phyloP scores from a whole-genome alignment of 2,888 invertebrate genomes.

The Protodeltote pygarga region DNA sequence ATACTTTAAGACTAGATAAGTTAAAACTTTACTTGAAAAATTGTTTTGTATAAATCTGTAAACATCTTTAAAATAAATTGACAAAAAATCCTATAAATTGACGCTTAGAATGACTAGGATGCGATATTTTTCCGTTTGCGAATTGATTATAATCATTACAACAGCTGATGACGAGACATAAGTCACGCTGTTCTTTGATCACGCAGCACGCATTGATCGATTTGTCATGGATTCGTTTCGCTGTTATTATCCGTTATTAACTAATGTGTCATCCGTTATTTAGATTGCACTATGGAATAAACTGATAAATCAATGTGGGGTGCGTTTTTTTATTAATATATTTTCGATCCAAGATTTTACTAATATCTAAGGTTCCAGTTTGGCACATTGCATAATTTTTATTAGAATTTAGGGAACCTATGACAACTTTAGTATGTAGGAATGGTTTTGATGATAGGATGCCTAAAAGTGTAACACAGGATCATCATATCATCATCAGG shows the following conservation, averaged over 20 bases:
- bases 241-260: conserved; percentile 41
- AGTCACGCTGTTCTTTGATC: conserved; percentile 47
- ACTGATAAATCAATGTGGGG: conserved; percentile 11
- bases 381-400: too few relatives aligned
- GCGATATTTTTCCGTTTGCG: conserved; percentile 2
- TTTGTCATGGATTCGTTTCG: conserved; percentile 50
- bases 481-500: too few relatives aligned
- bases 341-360: background rate
- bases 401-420: too few relatives aligned
- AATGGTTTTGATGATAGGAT: too few relatives aligned
- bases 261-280: conserved; percentile 40
- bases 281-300: conserved; percentile 18
- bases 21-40: background rate
- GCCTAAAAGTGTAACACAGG: too few relatives aligned
- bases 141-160: conserved; percentile 29
- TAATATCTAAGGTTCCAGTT: too few relatives aligned
- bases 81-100: too few relatives aligned
- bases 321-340: background rate
- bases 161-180: conserved; percentile 43
- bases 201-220: conserved; percentile 48
- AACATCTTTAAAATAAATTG: too few relatives aligned
- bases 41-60: too few relatives aligned
- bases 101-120: too few relatives aligned
- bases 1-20: too few relatives aligned
- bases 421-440: too few relatives aligned